Conservation (phyloP, 2,113 vertebrate genomes). For the Cynocephalus volans region DNA sequence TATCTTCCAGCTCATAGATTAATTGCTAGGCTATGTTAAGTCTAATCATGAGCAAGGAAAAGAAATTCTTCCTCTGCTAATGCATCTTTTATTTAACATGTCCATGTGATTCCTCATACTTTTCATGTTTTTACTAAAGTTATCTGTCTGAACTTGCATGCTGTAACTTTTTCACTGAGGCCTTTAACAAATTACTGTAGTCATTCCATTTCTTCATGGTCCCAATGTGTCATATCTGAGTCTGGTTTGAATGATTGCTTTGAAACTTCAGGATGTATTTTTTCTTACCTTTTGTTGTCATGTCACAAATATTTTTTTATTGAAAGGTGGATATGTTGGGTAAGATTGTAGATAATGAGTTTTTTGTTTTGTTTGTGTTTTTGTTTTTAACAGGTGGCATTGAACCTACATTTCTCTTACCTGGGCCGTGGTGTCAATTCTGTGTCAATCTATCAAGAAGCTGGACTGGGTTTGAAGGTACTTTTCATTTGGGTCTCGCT, state of each 20-base stretch:
- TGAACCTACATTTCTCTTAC: not conserved
- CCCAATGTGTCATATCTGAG: not conserved
- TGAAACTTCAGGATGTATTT: not conserved
- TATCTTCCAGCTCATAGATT: not conserved
- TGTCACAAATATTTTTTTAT: not conserved
- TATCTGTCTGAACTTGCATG: not conserved
- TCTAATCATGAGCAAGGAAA: not conserved
- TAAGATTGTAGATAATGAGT: not conserved
- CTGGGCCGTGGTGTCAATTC: not conserved
- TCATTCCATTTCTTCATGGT: not conserved
- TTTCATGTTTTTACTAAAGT: not conserved
- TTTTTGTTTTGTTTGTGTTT: not conserved
- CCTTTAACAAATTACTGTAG: not conserved
- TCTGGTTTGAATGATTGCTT: not conserved
- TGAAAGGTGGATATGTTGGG: not conserved
- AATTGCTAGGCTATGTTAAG: not conserved
- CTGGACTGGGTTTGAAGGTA: not conserved
- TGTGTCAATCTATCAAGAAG: not conserved
- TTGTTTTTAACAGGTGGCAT: not conserved
- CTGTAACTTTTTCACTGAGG: not conserved
- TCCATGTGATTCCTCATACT: not conserved
- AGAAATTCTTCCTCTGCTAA: not conserved
- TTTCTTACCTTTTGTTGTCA: not conserved
- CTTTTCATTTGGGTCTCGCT: accelerated
- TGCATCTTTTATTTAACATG: not conserved